phyloP scores from a whole-genome alignment of 1,140 invertebrate species.

The Drosophila nebulosa region DNA sequence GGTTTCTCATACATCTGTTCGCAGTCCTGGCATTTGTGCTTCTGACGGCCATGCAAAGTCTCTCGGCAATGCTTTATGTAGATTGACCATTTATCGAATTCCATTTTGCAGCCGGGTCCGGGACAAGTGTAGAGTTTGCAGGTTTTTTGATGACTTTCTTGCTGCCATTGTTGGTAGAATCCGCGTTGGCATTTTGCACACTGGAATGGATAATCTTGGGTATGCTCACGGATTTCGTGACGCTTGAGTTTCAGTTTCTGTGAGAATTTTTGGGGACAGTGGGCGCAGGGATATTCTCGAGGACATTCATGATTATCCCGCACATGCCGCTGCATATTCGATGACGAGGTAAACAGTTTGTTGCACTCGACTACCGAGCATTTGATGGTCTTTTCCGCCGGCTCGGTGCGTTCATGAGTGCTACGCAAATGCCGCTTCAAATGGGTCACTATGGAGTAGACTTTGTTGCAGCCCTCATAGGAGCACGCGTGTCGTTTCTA shows the following conservation, averaged over 20 bases:
- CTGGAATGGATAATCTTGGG: constrained; percentile 55
- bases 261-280: constrained; percentile 66
- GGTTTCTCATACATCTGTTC: constrained; percentile 34
- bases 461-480: constrained; percentile 66
- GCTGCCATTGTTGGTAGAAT: constrained; percentile 68
- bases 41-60: constrained; percentile 48
- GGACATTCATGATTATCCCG: constrained; percentile 66
- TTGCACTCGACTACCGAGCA: constrained; percentile 55
- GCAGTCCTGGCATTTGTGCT: constrained; percentile 62
- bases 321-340: constrained; percentile 70
- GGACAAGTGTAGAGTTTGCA: constrained; percentile 67
- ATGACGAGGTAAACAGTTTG: constrained; percentile 60
- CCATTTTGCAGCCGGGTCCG: constrained; percentile 30
- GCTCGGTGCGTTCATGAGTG: constrained; percentile 54
- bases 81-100: constrained; percentile 71
- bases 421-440: constrained; percentile 68
- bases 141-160: constrained; percentile 54
- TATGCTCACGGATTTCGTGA: constrained; percentile 71
- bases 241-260: constrained; percentile 71
- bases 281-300: constrained; percentile 52
- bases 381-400: constrained; percentile 47
- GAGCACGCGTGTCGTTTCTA: constrained; percentile 74
- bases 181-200: constrained; percentile 66
- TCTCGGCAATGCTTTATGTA: constrained; percentile 67
- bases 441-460: constrained; percentile 68